Evolutionary conservation across 2,888 invertebrate genomes (phyloP).

Genomic region (Watsonalla binaria): DNA sequence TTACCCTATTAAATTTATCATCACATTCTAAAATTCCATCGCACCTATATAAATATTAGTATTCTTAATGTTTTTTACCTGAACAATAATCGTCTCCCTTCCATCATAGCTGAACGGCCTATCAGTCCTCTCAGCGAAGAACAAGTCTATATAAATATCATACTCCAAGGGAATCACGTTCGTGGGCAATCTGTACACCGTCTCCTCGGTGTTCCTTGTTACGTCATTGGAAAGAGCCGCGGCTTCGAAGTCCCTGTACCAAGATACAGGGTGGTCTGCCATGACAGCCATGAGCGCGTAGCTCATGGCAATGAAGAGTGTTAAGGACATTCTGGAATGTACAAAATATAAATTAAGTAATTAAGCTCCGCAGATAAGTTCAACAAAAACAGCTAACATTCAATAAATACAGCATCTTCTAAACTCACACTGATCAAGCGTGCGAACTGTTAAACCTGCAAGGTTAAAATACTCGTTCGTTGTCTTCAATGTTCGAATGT

Average conservation of each 20-base stretch:
- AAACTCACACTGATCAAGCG: too few species aligned
- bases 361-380: not conserved
- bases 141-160: constrained; percentile 60
- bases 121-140: constrained; percentile 51
- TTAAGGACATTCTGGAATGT: constrained; percentile 42
- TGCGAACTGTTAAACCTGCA: too few species aligned
- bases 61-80: constrained; percentile 32
- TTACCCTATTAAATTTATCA: too few species aligned
- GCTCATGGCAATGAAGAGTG: constrained; percentile 23
- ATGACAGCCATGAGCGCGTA: constrained; percentile 31
- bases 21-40: too few species aligned
- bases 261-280: constrained; percentile 46
- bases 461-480: too few species aligned
- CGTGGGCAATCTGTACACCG: constrained; percentile 51
- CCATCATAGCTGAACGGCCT: constrained; percentile 63
- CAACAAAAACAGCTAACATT: too few species aligned
- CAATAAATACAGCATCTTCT: too few species aligned
- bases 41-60: not conserved
- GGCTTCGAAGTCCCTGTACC: constrained; percentile 48
- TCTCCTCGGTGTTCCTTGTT: constrained; percentile 31
- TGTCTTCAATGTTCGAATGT: too few species aligned
- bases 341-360: not conserved
- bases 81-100: constrained; percentile 44
- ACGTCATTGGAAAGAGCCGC: constrained; percentile 13
- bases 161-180: constrained; percentile 60